Evolutionary conservation across 2,113 vertebrate species (phyloP), one percentile per base, ranked within the genome.

Genomic region (Oplegnathus fasciatus): DNA sequence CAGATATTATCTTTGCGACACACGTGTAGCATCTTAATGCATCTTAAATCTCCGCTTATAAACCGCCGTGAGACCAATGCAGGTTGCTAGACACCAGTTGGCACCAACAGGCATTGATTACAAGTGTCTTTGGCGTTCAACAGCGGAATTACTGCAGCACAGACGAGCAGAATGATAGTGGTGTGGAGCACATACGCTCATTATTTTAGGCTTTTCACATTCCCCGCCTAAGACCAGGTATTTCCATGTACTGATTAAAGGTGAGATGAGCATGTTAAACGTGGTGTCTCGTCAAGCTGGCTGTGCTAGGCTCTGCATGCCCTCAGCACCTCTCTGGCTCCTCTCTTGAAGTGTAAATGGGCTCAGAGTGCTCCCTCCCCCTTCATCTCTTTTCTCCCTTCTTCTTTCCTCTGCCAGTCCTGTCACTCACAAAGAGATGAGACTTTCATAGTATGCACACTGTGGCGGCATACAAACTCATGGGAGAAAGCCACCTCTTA

Each of bases 261-360:
- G 91, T 91, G 84, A 93, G 86, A 90, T 87, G 90, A 93, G 91
- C 80, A 77, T 92, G 92, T 94, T 94, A 91, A 84, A 84, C 32
- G 57, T 62, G 67, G 85, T 67, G 78, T 89, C 93, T 94, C 89
- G 86, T 93, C 82, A 83, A 84, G 70, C 88, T 60, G 85, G 72
- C 89, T 88, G 85, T 84, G 89, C 82, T 44, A 9, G 83, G 86
- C 86, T 90, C 91, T 46, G 78, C 87, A 86, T 75, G 86, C 91
- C 90, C 87, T 90, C 82, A 84, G 75, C 91, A 88, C 86, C 87
- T 93, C 85, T 89, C 80, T 30, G 80, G 89, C 87, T 89, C 82
- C 65, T 85, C 93, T 92, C 93, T 95, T 96, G 94, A 95, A 94
- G 95, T 95, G 93, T 93, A 95, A 96, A 96, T 95, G 80, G 86